Conservation (phyloP, 2,888 invertebrate genomes). For the Eupithecia subumbrata region DNA sequence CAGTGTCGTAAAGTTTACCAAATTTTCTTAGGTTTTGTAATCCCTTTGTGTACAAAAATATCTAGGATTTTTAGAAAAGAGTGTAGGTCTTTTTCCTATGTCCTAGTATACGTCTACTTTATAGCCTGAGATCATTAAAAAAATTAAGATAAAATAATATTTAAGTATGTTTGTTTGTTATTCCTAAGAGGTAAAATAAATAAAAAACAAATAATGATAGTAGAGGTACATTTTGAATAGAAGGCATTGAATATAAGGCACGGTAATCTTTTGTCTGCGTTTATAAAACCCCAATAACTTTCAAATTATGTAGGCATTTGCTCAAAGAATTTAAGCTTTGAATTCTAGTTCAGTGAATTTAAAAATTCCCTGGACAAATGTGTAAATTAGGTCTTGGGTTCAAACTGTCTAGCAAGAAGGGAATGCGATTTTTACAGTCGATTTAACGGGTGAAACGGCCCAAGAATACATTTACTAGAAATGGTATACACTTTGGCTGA, state of each 20-base stretch:
- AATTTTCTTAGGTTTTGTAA: no score
- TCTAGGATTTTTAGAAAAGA: background rate
- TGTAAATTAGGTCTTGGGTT: slow-evolving; percentile 13
- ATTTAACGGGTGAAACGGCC: background rate
- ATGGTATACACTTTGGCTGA: background rate
- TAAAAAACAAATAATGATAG: no score
- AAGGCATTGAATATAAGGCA: background rate
- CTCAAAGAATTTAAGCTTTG: background rate
- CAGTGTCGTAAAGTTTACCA: no score
- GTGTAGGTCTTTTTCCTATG: background rate
- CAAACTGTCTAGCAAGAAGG: slow-evolving; percentile 9
- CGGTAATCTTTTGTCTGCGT: background rate
- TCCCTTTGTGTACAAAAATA: no score
- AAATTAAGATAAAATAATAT: no score
- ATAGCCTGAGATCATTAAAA: background rate
- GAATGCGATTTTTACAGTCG: slow-evolving; percentile 14
- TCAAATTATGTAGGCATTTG: background rate
- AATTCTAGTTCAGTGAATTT: background rate
- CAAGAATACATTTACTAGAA: slow-evolving; percentile 8
- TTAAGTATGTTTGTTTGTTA: no score
- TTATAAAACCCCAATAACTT: background rate
- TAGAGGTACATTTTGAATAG: background rate
- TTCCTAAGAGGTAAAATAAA: no score
- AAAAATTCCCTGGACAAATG: slow-evolving; percentile 12
- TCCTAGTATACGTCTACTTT: background rate